phyloP scores from a whole-genome alignment of 2,888 invertebrate genomes.

The Podotricha telesiphe region DNA sequence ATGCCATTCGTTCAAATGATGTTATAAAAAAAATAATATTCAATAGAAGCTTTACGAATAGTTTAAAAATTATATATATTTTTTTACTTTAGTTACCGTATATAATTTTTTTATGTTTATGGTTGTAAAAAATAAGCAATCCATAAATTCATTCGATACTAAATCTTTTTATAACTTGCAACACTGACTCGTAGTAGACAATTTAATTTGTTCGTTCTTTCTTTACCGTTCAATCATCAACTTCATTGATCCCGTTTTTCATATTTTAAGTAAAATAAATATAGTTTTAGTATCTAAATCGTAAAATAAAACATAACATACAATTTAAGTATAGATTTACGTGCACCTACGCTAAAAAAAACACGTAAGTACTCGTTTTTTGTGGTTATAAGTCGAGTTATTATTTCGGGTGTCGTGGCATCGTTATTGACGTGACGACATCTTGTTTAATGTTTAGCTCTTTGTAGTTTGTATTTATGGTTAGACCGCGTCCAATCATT shows the following conservation, averaged over 20 bases:
- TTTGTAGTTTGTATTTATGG: constrained; percentile 71
- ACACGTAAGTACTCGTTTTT: constrained; percentile 63
- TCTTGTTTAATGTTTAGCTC: constrained; percentile 66
- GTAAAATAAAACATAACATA: constrained; percentile 50
- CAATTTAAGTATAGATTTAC: constrained; percentile 38
- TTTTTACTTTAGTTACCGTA: neutral
- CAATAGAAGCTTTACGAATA: neutral
- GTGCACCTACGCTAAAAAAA: constrained; percentile 40
- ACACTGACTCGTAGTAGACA: constrained; percentile 50
- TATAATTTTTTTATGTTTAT: neutral
- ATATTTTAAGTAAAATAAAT: constrained; percentile 62
- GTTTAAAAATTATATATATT: neutral
- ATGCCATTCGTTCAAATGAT: constrained; percentile 8
- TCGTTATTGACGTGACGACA: constrained; percentile 72
- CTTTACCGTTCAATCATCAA: constrained; percentile 56
- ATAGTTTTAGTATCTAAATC: constrained; percentile 54
- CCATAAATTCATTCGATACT: neutral
- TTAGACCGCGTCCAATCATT: constrained; percentile 47
- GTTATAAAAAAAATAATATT: neutral
- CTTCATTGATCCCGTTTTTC: constrained; percentile 63
- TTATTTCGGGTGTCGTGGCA: constrained; percentile 71
- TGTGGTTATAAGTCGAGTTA: constrained; percentile 46
- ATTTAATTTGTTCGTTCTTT: constrained; percentile 52
- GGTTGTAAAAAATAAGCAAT: neutral
- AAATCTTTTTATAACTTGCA: constrained; percentile 29